A percentile compares a stretch with the other conserved stretches of the same genome.
Conservation (phyloP, 2,888 invertebrate species). For the Morinoia aosen region DNA sequence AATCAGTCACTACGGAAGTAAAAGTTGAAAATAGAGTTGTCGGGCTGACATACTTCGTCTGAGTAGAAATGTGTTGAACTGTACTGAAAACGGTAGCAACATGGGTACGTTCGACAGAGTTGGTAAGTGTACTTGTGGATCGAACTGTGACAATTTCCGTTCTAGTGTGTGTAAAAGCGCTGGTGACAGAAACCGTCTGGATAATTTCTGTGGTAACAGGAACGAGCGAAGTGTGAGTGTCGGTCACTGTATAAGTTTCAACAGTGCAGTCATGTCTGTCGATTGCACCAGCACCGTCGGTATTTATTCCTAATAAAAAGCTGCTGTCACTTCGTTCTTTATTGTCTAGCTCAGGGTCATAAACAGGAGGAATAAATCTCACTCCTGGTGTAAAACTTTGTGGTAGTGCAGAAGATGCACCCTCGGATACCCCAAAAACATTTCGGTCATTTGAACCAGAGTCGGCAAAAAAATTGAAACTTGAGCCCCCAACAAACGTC, state of each 20-base stretch:
- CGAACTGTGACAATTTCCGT: not conserved
- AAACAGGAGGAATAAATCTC: constrained; percentile 19
- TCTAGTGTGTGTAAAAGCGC: not conserved
- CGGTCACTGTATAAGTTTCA: not conserved
- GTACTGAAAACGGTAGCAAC: constrained; percentile 25
- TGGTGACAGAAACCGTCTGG: not conserved
- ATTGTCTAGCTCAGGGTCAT: not conserved
- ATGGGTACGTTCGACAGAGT: constrained; percentile 1
- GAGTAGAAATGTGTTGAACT: not conserved
- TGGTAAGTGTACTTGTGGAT: not conserved
- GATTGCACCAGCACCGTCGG: not conserved
- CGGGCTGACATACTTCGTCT: not conserved
- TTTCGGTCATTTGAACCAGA: not conserved
- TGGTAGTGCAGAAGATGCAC: not conserved
- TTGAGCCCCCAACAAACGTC: not conserved
- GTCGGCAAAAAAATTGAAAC: not conserved
- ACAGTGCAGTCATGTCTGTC: not conserved
- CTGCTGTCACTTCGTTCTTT: not conserved
- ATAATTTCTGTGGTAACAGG: not conserved
- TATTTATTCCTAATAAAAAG: not conserved
- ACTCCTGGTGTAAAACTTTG: not conserved
- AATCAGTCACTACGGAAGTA: constrained; percentile 5
- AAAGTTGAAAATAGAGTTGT: not conserved
- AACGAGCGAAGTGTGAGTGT: not conserved
- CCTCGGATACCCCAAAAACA: not conserved